These are phyloP conservation scores for Platypus cylindrus DNA, from an alignment of 2,888 invertebrate genomes.

Conservation along the genomic window DNA sequence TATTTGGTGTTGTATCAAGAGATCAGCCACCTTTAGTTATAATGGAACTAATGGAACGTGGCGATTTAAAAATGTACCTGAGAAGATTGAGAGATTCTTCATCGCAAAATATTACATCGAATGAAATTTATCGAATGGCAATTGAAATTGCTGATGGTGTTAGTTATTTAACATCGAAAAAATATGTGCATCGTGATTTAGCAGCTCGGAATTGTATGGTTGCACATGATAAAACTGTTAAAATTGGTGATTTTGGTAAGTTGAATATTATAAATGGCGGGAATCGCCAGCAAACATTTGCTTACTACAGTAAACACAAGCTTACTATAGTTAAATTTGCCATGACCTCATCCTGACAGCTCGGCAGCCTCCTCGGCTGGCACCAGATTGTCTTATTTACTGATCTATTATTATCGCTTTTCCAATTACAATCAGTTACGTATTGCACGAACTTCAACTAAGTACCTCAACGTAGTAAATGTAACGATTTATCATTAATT, in stretches of 20 bases:
- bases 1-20: conserved; percentile 57
- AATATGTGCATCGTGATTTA: conserved; percentile 57
- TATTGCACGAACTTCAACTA: too few species aligned
- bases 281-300: too few species aligned
- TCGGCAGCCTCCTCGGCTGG: too few species aligned
- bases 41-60: conserved; percentile 68
- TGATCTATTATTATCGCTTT: too few species aligned
- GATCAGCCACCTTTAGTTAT: conserved; percentile 56
- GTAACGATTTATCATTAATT: too few species aligned
- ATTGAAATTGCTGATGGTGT: conserved; percentile 68
- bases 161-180: conserved; percentile 59
- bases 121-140: conserved; percentile 49
- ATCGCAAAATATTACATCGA: conserved; percentile 39
- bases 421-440: too few species aligned
- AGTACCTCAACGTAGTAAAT: too few species aligned
- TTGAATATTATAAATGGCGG: too few species aligned
- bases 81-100: conserved; percentile 42
- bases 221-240: conserved; percentile 46
- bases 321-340: too few species aligned
- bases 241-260: conserved; percentile 49
- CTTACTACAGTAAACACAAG: too few species aligned
- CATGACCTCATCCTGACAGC: too few species aligned
- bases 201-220: conserved; percentile 65
- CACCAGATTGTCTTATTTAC: too few species aligned
- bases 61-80: conserved; percentile 56